These are phyloP conservation scores for Cepaea hortensis DNA, from an alignment of 2,888 invertebrate species.

Conservation along the genomic window DNA sequence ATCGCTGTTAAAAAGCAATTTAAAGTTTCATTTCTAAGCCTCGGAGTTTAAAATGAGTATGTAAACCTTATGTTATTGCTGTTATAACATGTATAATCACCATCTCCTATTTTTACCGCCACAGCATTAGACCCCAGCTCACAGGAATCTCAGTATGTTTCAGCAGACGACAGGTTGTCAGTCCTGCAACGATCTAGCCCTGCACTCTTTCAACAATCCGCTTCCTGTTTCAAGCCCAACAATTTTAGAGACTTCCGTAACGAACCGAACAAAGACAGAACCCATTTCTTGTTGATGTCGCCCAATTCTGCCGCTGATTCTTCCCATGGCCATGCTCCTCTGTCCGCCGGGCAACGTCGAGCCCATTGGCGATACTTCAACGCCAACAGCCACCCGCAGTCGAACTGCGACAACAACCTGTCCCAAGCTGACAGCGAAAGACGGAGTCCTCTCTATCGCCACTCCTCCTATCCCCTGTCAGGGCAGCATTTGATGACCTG, in stretches of 20 bases:
- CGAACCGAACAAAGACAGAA: not conserved
- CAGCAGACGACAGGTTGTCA: constrained; percentile 20
- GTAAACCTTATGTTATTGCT: too few species aligned
- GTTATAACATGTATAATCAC: not conserved
- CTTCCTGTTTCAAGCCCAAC: constrained; percentile 4
- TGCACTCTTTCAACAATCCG: constrained; percentile 39
- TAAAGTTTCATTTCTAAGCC: too few species aligned
- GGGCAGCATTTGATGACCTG: constrained; percentile 48
- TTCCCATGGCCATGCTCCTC: constrained; percentile 20
- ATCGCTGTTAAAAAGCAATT: too few species aligned
- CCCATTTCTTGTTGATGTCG: constrained; percentile 32
- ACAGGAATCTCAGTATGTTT: not conserved
- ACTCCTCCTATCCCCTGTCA: constrained; percentile 46
- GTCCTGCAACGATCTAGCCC: constrained; percentile 44
- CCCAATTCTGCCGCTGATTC: constrained; percentile 34
- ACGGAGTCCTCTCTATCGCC: constrained; percentile 36
- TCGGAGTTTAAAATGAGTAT: too few species aligned
- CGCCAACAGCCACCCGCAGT: constrained; percentile 49
- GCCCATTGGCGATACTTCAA: constrained; percentile 51
- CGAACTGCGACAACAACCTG: constrained; percentile 49
- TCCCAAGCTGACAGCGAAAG: constrained; percentile 42
- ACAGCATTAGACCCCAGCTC: constrained; percentile 30
- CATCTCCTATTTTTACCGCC: not conserved
- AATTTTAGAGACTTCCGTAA: constrained; percentile 8
- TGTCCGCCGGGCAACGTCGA: constrained; percentile 47